phyloP scores from a whole-genome alignment of 2,888 invertebrate species.

The Operophtera brumata region DNA sequence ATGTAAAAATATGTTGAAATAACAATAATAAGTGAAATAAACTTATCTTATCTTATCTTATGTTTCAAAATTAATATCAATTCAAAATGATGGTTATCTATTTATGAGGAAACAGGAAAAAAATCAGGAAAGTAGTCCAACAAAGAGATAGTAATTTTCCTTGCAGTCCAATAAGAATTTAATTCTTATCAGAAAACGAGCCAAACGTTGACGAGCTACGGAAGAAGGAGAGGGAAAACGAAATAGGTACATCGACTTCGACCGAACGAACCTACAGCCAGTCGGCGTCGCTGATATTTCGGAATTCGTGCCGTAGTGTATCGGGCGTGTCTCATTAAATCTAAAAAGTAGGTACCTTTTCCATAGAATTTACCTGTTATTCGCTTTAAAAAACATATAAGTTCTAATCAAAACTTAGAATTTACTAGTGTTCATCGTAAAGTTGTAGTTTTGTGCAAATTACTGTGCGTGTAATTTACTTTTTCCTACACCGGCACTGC shows the following conservation, averaged over 20 bases:
- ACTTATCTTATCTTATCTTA: too few species aligned
- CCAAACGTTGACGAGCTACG: conserved; percentile 54
- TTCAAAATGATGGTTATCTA: too few species aligned
- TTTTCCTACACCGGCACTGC: conserved; percentile 34
- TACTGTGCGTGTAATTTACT: conserved; percentile 13
- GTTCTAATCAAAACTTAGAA: conserved; percentile 11
- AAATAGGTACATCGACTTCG: conserved; percentile 51
- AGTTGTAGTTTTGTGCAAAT: conserved; percentile 4
- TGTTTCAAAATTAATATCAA: too few species aligned
- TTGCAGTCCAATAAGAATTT: too few species aligned
- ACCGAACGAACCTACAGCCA: conserved; percentile 57
- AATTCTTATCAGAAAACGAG: neutral
- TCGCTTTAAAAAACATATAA: conserved; percentile 5
- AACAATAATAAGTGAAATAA: too few species aligned
- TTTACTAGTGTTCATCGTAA: conserved; percentile 10
- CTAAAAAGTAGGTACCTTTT: conserved; percentile 62
- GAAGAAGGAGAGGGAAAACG: conserved; percentile 67
- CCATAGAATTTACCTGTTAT: conserved; percentile 16
- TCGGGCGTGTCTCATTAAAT: conserved; percentile 66
- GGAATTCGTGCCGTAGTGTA: conserved; percentile 57
- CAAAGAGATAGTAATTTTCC: too few species aligned
- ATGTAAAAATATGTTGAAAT: too few species aligned
- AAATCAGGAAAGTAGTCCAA: too few species aligned
- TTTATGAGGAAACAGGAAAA: too few species aligned
- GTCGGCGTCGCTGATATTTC: conserved; percentile 69